phyloP scores from a whole-genome alignment of 2,113 vertebrate species.

The Sinosuthora webbiana region DNA sequence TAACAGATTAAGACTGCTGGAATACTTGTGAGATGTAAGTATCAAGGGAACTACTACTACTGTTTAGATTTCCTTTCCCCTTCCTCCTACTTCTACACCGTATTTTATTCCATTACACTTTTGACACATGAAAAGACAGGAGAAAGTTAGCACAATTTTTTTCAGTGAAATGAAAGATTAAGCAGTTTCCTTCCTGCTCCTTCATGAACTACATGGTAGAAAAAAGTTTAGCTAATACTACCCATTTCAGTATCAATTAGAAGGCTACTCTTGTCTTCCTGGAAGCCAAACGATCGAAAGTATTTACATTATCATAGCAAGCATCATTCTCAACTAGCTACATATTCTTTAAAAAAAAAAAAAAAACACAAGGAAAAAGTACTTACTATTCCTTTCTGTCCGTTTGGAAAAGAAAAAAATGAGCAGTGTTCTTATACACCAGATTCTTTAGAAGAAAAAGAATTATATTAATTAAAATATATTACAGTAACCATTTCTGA shows the following conservation, averaged over 20 bases:
- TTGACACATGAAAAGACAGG: background rate
- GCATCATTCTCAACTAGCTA: background rate
- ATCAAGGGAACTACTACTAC: background rate
- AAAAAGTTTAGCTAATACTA: background rate
- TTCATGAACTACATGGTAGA: background rate
- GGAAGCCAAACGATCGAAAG: background rate
- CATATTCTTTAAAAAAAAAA: background rate
- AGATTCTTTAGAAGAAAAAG: constrained; percentile 80
- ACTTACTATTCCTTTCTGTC: constrained; percentile 95
- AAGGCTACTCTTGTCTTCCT: background rate
- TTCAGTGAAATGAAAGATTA: background rate
- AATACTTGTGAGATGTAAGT: background rate
- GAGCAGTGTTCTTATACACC: constrained; percentile 88
- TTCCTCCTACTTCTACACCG: background rate
- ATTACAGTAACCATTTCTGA: background rate
- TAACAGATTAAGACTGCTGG: background rate
- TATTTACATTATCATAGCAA: background rate
- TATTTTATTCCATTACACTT: background rate
- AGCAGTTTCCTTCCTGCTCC: background rate
- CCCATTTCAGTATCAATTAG: background rate
- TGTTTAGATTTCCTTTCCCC: background rate
- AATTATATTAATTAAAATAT: background rate
- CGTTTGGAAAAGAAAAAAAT: constrained; percentile 89
- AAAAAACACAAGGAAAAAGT: background rate
- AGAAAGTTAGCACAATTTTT: background rate